Evolutionary conservation across 2,888 invertebrate species (phyloP).

Genomic region (Drosophila macrospina): DNA sequence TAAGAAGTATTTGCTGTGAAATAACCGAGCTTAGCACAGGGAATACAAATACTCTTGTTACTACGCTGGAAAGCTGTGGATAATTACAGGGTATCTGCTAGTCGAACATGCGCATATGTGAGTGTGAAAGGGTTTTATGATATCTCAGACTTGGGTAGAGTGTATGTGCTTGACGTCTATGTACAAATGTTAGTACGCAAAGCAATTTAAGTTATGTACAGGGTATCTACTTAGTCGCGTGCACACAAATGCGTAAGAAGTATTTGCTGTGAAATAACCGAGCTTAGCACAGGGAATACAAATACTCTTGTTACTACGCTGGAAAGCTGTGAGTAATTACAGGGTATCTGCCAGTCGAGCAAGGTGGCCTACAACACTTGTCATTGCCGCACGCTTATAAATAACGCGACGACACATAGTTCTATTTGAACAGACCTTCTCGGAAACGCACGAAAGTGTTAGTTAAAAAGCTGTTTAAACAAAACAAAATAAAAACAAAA

Average conservation of each 20-base stretch:
- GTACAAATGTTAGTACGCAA: too few relatives aligned
- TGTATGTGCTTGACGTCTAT: too few relatives aligned
- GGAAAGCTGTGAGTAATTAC: neutral
- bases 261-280: too few relatives aligned
- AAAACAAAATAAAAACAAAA: constrained; percentile 1
- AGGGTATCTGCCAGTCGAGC: constrained; percentile 1
- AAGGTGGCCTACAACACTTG: neutral
- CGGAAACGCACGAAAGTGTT: constrained; percentile 4
- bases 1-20: too few relatives aligned
- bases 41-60: too few relatives aligned
- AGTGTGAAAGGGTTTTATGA: too few relatives aligned
- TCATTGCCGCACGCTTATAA: neutral
- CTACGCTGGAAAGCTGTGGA: too few relatives aligned
- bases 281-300: too few relatives aligned
- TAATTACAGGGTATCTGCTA: neutral
- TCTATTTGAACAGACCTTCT: constrained; percentile 34
- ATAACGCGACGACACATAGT: neutral
- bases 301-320: too few relatives aligned
- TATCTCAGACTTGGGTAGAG: too few relatives aligned
- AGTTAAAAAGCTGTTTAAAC: constrained; percentile 49
- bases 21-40: too few relatives aligned
- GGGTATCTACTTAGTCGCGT: neutral
- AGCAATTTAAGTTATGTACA: too few relatives aligned
- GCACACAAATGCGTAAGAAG: neutral
- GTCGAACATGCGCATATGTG: neutral